Evolutionary conservation across 1,140 invertebrate species (phyloP).

Genomic region (Drosophila gunungcola): DNA sequence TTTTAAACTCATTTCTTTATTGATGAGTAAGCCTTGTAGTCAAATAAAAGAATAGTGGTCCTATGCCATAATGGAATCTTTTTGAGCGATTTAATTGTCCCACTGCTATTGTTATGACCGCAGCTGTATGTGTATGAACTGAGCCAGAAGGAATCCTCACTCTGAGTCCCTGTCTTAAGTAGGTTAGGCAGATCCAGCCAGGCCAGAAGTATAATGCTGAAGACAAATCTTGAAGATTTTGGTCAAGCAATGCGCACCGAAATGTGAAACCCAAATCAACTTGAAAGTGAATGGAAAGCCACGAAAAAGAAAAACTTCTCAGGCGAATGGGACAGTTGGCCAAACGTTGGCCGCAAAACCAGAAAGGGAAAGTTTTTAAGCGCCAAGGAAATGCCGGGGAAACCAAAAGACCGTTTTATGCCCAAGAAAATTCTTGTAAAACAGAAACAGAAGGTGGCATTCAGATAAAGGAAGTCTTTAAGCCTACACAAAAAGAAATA

Average conservation of each 20-base stretch:
- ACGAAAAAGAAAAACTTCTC: conserved; percentile 26
- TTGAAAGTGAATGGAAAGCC: conserved; percentile 61
- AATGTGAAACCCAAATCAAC: conserved; percentile 63
- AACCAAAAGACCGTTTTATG: conserved; percentile 24
- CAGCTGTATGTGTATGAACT: conserved; percentile 44
- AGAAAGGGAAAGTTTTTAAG: conserved; percentile 56
- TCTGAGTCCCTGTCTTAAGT: conserved; percentile 15
- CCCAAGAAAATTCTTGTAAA: conserved; percentile 24
- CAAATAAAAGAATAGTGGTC: too few species aligned
- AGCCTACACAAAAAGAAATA: conserved; percentile 19
- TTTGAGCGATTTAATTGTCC: too few species aligned
- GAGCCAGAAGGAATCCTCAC: conserved; percentile 27
- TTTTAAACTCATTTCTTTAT: too few species aligned
- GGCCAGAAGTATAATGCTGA: conserved; percentile 47
- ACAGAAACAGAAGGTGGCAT: conserved; percentile 32
- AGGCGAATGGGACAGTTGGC: conserved; percentile 16
- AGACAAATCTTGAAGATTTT: conserved; percentile 72
- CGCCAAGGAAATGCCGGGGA: conserved; percentile 15
- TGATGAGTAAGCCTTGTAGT: too few species aligned
- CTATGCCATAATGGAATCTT: too few species aligned
- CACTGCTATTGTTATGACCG: too few species aligned
- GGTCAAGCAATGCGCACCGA: conserved; percentile 73
- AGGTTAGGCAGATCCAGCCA: conserved; percentile 38
- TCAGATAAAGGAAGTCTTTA: conserved; percentile 16
- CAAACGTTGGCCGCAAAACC: conserved; percentile 47